These are phyloP conservation scores for Aleadryas rufinucha DNA, from an alignment of 2,113 vertebrate species.

Conservation along the genomic window DNA sequence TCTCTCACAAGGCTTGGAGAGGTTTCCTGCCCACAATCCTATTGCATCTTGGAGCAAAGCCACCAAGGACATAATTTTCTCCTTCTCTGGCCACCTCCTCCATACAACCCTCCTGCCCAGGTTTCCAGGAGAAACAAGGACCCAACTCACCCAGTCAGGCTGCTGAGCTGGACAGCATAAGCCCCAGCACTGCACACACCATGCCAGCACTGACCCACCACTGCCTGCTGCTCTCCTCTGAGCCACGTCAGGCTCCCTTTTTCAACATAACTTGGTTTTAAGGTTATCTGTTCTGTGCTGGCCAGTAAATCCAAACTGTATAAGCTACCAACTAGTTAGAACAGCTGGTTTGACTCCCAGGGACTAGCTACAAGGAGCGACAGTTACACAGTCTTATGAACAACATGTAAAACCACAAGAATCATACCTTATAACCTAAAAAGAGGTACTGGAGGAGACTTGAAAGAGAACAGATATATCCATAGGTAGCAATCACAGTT, in stretches of 20 bases:
- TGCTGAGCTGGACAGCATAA: not conserved
- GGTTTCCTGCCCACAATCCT: not conserved
- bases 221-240: not conserved
- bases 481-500: not conserved
- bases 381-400: not conserved
- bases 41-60: not conserved
- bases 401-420: not conserved
- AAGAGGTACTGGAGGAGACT: not conserved
- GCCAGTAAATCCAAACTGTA: not conserved
- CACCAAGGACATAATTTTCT: not conserved
- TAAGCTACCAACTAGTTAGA: not conserved
- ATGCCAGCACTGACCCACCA: not conserved
- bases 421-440: not conserved
- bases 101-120: not conserved
- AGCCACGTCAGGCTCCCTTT: not conserved
- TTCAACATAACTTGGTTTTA: not conserved
- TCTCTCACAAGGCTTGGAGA: not conserved
- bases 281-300: not conserved
- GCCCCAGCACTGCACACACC: not conserved
- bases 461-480: not conserved
- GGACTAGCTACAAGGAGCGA: not conserved
- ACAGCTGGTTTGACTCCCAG: not conserved
- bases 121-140: not conserved
- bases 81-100: not conserved
- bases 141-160: not conserved